These are phyloP conservation scores for Ectobius pallidus DNA, from an alignment of 2,888 invertebrate species.

Conservation along the genomic window DNA sequence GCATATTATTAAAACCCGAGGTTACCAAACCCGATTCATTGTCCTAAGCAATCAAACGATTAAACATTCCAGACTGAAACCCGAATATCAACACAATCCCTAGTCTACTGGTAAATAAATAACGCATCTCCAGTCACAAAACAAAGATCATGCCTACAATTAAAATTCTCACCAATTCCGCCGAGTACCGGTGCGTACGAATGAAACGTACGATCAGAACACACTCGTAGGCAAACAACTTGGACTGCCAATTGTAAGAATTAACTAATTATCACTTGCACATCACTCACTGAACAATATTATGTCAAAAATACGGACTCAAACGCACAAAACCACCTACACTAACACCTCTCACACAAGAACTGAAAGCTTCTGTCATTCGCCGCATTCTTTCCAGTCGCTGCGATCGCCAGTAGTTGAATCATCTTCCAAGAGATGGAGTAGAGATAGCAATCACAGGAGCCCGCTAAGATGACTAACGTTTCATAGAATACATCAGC, in stretches of 20 bases:
- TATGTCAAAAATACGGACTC: slow-evolving; percentile 4
- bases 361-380: slow-evolving; percentile 15
- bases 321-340: not conserved
- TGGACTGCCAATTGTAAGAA: not conserved
- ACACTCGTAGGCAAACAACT: not conserved
- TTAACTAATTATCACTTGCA: slow-evolving; percentile 22
- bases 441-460: not conserved
- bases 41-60: too few relatives aligned
- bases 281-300: slow-evolving; percentile 25
- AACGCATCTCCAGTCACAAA: too few relatives aligned
- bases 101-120: too few relatives aligned
- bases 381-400: not conserved
- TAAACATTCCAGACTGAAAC: too few relatives aligned
- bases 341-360: not conserved
- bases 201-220: not conserved
- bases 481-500: too few relatives aligned
- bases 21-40: too few relatives aligned
- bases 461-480: too few relatives aligned
- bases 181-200: too few relatives aligned
- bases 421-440: not conserved
- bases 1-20: too few relatives aligned
- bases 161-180: not conserved
- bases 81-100: too few relatives aligned
- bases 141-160: too few relatives aligned
- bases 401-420: not conserved